Conservation (phyloP, 2,797 vertebrate genomes). For the Chlorospingus semifuscus region DNA sequence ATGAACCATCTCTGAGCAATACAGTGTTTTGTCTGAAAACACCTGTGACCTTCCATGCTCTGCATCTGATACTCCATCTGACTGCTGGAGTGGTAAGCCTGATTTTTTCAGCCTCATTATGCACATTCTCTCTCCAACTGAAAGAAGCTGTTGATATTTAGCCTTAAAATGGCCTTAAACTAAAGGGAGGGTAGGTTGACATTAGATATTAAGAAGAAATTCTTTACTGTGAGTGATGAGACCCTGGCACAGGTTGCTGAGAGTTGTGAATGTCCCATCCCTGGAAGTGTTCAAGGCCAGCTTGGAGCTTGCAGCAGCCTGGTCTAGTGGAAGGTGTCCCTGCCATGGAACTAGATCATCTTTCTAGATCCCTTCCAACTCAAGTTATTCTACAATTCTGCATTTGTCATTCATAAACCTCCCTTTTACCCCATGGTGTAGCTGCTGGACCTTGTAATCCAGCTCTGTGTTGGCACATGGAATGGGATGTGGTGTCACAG, state of each 20-base stretch:
- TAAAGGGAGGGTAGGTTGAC: neutral
- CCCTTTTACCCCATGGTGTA: neutral
- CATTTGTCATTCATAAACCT: neutral
- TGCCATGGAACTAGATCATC: neutral
- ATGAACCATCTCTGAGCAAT: neutral
- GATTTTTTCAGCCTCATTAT: neutral
- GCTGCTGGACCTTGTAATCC: neutral
- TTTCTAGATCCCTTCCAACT: neutral
- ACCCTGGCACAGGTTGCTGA: neutral
- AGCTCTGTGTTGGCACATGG: neutral
- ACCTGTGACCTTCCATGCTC: neutral
- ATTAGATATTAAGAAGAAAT: neutral
- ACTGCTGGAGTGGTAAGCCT: neutral
- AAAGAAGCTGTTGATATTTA: neutral
- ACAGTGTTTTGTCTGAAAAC: neutral
- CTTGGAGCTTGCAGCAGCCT: neutral
- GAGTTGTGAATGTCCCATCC: neutral
- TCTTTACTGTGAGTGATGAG: neutral
- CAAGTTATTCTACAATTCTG: neutral
- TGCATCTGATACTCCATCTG: neutral
- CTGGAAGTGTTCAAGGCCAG: neutral
- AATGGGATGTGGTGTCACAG: neutral
- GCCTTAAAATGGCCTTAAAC: neutral
- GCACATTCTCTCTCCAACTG: neutral
- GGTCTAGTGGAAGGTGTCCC: neutral